Base-by-base conservation (phyloP, 2,797 vertebrate species). In the Tarsius wallacei region DNA sequence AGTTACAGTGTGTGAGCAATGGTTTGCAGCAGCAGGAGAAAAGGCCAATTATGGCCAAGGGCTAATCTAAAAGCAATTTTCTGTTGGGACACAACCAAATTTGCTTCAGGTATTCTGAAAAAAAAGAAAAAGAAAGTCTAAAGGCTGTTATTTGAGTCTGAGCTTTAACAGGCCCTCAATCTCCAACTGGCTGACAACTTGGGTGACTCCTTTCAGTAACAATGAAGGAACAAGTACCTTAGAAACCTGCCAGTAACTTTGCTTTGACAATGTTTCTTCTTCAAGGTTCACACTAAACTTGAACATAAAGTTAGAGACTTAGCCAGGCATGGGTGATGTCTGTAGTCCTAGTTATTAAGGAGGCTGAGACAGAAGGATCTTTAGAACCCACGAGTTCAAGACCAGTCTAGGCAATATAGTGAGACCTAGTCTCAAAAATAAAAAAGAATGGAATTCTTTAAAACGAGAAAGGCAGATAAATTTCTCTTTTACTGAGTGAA, bases 41-140 rank as follows among this genome's bases (percentile, higher is more conserved):
- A 22, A 9, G 47, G 53, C 70, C 61, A 81, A 47, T 28, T 33
- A 33, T 21, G 17, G 19, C 84, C 61, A 89, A 93, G 51, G 63
- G 21, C 68, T 91, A 77, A 91, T 57, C 55, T 87, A 42, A 89
- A 74, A 87, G 71, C 74, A 92, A 68, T 92, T 53, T 93, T 57
- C 63, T 96, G 21, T 26, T 22, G 33, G 21, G 28, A 64, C 57
- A 82, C 89, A 78, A 73, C 15, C 22, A 64, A 76, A 83, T 19
- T 51, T 49, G 26, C 59, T 81, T 71, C 83, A 57, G 19, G 26
- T 36, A 90, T 93, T 82, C 61, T 61, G 42, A 9, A 42, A 47
- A 84, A 42, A 19, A 2, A 9, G 7, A 16, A 47, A 51, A 70
- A 53, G 26, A 81, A 0, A 36, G 51, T 17, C 7, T 36, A 55